phyloP scores from a whole-genome alignment of 2,113 vertebrate species.

The Anoura caudifer region DNA sequence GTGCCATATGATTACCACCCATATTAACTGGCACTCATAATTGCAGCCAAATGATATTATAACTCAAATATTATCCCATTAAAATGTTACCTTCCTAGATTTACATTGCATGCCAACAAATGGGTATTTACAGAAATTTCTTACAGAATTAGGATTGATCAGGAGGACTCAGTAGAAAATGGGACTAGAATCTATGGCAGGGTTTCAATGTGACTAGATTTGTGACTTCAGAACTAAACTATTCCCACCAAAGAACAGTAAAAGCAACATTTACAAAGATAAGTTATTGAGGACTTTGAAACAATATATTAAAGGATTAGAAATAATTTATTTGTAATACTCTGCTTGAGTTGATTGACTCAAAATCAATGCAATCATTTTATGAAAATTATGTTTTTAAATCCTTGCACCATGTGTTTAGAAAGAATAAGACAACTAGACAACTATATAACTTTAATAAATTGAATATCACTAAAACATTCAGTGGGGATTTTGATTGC shows the following conservation, averaged over 20 bases:
- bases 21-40: background rate
- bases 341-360: constrained; percentile 8
- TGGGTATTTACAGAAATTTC: background rate
- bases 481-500: background rate
- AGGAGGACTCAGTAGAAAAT: background rate
- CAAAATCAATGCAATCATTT: constrained; percentile 16
- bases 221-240: background rate
- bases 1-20: background rate
- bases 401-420: background rate
- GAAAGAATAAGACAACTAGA: background rate
- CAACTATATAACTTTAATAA: constrained; percentile 7
- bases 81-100: constrained; percentile 15
- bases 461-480: background rate
- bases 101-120: background rate
- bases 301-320: constrained; percentile 19
- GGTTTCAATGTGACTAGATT: background rate
- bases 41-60: background rate
- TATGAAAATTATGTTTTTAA: background rate
- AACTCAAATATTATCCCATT: background rate
- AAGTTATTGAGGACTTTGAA: background rate
- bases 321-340: background rate
- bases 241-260: background rate
- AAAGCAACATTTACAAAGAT: background rate
- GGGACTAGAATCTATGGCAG: background rate
- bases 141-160: background rate